Evolutionary conservation across 2,797 vertebrate species (phyloP).

Genomic region (Diceros bicornis): DNA sequence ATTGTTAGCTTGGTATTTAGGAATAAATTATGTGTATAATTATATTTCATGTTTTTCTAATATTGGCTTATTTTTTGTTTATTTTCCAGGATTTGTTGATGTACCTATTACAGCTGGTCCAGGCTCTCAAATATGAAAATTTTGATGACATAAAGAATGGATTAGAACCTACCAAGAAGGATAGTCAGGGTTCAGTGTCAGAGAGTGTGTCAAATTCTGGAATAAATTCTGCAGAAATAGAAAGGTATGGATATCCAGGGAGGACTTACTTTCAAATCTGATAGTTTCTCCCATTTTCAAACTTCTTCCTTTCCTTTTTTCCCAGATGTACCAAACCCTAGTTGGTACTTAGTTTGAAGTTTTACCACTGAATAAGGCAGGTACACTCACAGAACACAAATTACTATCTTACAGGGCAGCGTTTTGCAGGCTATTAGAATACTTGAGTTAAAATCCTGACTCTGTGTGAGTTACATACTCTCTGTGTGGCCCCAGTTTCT

Average conservation of each 20-base stretch:
- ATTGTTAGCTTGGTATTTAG: neutral
- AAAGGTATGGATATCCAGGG: constrained; percentile 91
- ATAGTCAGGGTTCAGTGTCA: constrained; percentile 93
- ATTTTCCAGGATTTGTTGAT: constrained; percentile 95
- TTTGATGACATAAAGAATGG: constrained; percentile 97
- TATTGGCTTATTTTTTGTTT: constrained; percentile 41
- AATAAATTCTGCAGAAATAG: constrained; percentile 90
- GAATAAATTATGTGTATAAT: neutral
- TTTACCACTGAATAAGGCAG: neutral
- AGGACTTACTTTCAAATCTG: neutral
- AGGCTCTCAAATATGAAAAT: constrained; percentile 98
- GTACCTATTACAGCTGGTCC: constrained; percentile 98
- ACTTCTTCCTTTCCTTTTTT: neutral
- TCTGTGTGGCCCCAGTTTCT: neutral
- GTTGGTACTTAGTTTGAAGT: neutral
- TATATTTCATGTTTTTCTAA: constrained; percentile 5
- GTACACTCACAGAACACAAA: neutral
- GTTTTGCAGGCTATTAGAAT: neutral
- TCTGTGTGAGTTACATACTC: neutral
- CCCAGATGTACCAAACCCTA: neutral
- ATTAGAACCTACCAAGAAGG: constrained; percentile 96
- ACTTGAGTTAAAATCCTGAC: neutral
- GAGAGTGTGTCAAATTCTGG: constrained; percentile 91
- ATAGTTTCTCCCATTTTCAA: neutral
- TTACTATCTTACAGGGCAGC: neutral